Base-by-base conservation (phyloP, 2,888 invertebrate species). In the Incurvaria masculella region DNA sequence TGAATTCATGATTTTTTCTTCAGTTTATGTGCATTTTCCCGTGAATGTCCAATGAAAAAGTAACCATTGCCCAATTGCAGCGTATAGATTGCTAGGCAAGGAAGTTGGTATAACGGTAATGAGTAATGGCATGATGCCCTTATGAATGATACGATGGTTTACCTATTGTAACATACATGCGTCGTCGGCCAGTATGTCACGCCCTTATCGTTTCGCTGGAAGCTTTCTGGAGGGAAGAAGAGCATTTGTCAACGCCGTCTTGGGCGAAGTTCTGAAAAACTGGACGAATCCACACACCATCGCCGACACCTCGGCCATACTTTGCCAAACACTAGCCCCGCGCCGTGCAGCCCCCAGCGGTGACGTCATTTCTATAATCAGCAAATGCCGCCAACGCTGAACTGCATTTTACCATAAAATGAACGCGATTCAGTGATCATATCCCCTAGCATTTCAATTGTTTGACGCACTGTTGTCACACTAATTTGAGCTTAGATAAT, bases 121-220 rank as follows among this genome's bases (percentile, higher is more conserved):
- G 42, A 48, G 14, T 49, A 16, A 27, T 63, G 74, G 73, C 74
- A 59, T 62, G 63, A 59, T 55, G 71, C 72, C 72, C 69, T 68
- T 72, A 74, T 75, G 76, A 74, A 76, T 76, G 76, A 72, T 75
- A 76, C 78, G 73, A 75, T 72, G 71, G 72, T 75, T 78, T 78
- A 78, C 78, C 78, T 78, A 78, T 72, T 69, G 60, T 60, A 66
- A 68, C 70, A 71, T 65, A 69, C 74, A 75, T 72, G 75, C 71
- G 64, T 69, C 68, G 48, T 21, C 69, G 65, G 70, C 76, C 74
- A 66, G 66, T 65, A 69, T 69, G 68, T 70, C 74, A 68, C 64
- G 63, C 70, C 69, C 71, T 70, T 67, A 72, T 68, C 68, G 65
- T 67, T 67, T 69, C 66, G 66, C 75, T 61, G 69, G 68, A 61